phyloP scores from a whole-genome alignment of 2,888 invertebrate genomes.

The Pyrochroa serraticornis region DNA sequence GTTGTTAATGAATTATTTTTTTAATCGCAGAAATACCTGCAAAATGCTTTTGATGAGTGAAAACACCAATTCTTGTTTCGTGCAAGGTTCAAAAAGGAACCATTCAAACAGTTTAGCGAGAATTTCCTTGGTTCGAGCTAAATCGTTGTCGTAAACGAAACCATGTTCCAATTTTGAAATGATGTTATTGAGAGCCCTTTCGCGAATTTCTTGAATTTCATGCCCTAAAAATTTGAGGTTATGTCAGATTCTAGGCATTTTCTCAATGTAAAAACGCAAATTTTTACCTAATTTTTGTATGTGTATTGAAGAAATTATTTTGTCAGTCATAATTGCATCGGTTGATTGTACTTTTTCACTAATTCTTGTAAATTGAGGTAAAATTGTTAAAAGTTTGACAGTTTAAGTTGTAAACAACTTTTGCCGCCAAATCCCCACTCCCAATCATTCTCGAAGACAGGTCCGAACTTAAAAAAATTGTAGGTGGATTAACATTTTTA shows the following conservation, averaged over 20 bases:
- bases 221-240: slow-evolving; percentile 46
- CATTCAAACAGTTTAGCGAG: slow-evolving; percentile 66
- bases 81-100: slow-evolving; percentile 64
- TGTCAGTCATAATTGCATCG: slow-evolving; percentile 36
- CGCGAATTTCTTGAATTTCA: slow-evolving; percentile 55
- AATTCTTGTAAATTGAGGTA: neutral
- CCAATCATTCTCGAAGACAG: neutral
- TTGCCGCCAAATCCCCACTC: neutral
- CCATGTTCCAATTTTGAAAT: slow-evolving; percentile 69
- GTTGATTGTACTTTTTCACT: neutral
- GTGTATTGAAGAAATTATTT: slow-evolving; percentile 46
- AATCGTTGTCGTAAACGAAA: slow-evolving; percentile 66
- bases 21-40: slow-evolving; percentile 56
- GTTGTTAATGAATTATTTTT: slow-evolving; percentile 8
- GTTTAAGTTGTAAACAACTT: neutral
- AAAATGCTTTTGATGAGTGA: slow-evolving; percentile 63
- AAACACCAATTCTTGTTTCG: slow-evolving; percentile 65
- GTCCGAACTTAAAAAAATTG: neutral
- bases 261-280: neutral
- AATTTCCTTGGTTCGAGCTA: slow-evolving; percentile 65
- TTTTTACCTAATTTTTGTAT: slow-evolving; percentile 52
- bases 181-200: slow-evolving; percentile 54
- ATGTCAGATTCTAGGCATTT: neutral
- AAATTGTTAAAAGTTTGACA: neutral
- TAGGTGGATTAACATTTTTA: neutral